Conservation (phyloP, 2,888 invertebrate species). For the Atethmia centrago region DNA sequence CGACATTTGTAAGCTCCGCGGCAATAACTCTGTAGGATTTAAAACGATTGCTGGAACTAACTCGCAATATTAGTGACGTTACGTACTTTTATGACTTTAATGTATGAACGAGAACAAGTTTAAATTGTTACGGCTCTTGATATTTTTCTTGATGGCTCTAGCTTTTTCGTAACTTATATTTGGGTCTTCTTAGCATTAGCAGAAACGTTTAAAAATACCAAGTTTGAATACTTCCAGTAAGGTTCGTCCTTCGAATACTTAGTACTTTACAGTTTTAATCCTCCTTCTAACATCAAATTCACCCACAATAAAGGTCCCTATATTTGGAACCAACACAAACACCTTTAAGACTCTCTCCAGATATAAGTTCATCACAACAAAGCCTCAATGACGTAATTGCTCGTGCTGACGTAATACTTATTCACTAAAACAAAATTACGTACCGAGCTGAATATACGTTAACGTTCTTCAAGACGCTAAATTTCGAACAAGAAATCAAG, state of each 20-base stretch:
- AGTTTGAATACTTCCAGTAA: background rate
- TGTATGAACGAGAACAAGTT: conserved; percentile 25
- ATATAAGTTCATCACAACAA: conserved; percentile 10
- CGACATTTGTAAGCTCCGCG: conserved; percentile 87
- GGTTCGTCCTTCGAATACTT: background rate
- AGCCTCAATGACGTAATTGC: conserved; percentile 14
- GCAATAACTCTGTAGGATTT: conserved; percentile 79
- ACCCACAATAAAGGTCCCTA: background rate
- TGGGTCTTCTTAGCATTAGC: background rate
- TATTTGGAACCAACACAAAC: conserved; percentile 5
- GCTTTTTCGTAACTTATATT: background rate
- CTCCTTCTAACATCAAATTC: conserved; percentile 4
- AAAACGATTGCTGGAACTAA: conserved; percentile 66
- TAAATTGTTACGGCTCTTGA: background rate
- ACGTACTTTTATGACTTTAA: conserved; percentile 36
- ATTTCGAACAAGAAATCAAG: conserved; percentile 68
- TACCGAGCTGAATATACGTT: conserved; percentile 44
- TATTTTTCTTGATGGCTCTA: background rate
- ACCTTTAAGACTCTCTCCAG: background rate
- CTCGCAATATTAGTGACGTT: conserved; percentile 54
- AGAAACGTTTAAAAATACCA: background rate
- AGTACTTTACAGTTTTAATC: background rate
- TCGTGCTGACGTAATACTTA: conserved; percentile 25
- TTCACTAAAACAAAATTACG: conserved; percentile 44
- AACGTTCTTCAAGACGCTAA: conserved; percentile 68